Evolutionary conservation across 2,797 vertebrate genomes (phyloP).

Genomic region (Eulemur rubriventer): DNA sequence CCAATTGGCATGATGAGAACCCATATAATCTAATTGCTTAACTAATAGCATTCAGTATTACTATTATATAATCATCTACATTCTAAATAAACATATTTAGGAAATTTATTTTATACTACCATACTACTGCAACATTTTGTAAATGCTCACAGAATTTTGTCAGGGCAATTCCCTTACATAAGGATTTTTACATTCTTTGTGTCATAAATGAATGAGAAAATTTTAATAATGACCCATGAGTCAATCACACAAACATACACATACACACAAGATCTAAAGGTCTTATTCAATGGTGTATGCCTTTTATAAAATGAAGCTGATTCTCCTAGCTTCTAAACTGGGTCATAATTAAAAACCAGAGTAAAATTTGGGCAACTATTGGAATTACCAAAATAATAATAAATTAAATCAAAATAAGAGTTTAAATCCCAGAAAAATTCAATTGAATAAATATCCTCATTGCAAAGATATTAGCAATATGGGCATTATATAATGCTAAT

Average conservation of each 20-base stretch:
- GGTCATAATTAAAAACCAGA: not conserved
- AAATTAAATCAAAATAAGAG: conserved; percentile 19
- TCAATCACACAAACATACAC: not conserved
- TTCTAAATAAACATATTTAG: conserved; percentile 5
- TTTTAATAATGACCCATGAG: not conserved
- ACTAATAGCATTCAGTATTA: conserved; percentile 39
- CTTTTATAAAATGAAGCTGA: not conserved
- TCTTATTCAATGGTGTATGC: not conserved
- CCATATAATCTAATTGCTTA: not conserved
- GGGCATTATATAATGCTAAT: not conserved
- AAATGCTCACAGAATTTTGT: conserved; percentile 33
- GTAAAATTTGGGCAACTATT: conserved; percentile 20
- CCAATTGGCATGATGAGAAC: not conserved
- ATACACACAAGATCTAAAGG: not conserved
- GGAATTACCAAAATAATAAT: not conserved
- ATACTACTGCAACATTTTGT: not conserved
- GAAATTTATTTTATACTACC: conserved; percentile 23
- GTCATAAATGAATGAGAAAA: not conserved
- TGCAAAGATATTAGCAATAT: not conserved
- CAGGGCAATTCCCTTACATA: not conserved
- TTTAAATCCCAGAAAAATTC: not conserved
- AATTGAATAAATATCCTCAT: not conserved
- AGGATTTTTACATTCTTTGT: conserved; percentile 37
- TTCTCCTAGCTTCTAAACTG: not conserved
- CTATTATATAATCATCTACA: not conserved